Conservation (phyloP, 2,797 vertebrate species). For the Gymnodraco acuticeps region DNA sequence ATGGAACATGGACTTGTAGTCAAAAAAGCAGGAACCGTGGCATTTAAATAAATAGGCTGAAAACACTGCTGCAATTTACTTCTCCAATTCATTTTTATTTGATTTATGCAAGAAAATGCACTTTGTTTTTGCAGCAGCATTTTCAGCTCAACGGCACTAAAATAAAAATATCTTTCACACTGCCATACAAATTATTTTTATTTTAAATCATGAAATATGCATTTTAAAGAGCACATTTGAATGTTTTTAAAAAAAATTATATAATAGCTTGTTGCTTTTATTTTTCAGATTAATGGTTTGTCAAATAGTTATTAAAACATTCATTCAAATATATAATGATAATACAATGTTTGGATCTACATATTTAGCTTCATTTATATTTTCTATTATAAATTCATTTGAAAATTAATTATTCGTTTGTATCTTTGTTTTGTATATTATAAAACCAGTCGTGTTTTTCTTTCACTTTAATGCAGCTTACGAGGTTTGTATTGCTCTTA, state of each 20-base stretch:
- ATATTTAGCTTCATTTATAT: not conserved
- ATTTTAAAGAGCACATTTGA: not conserved
- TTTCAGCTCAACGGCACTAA: not conserved
- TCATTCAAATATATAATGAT: not conserved
- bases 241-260: not conserved
- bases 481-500: not conserved
- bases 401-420: not conserved
- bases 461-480: not conserved
- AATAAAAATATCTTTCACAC: not conserved
- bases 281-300: not conserved
- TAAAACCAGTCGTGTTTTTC: not conserved
- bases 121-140: not conserved
- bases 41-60: conserved; percentile 7
- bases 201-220: not conserved
- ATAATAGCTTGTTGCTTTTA: not conserved
- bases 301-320: not conserved
- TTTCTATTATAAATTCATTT: not conserved
- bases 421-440: not conserved
- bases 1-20: not conserved
- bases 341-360: not conserved
- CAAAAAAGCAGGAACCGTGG: not conserved
- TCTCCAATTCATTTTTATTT: not conserved
- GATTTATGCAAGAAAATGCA: not conserved
- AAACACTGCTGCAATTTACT: conserved; percentile 18
- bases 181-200: not conserved